A percentile compares a stretch with the other conserved stretches of the same genome.
These are phyloP conservation scores for Sturnus vulgaris DNA, from an alignment of 2,113 vertebrate species.

Conservation along the genomic window DNA sequence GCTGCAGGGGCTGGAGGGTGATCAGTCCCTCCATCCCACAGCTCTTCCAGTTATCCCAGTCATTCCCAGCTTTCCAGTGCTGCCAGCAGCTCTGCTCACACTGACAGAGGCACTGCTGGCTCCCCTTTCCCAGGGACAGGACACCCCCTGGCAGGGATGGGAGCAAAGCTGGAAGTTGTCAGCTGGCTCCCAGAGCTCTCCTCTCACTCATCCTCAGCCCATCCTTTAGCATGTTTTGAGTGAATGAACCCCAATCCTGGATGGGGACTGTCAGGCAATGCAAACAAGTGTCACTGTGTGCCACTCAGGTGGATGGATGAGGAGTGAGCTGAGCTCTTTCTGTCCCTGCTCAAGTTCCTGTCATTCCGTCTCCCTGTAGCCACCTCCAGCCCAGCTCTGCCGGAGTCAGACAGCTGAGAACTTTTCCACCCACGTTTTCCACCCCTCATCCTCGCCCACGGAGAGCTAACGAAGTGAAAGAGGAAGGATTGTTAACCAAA, in stretches of 20 bases:
- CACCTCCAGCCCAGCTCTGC: conserved; percentile 19
- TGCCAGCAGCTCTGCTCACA: not conserved
- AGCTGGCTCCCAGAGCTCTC: not conserved
- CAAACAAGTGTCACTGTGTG: not conserved
- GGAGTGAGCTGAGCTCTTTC: not conserved
- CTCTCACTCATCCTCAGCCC: not conserved
- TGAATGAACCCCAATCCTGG: not conserved
- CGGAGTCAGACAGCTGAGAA: conserved; percentile 31
- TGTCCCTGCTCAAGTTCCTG: not conserved
- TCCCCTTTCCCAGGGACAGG: not conserved
- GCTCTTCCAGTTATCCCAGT: not conserved
- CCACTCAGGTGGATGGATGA: conserved; percentile 26
- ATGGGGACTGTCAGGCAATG: not conserved
- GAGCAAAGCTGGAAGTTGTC: not conserved
- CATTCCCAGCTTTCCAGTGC: not conserved
- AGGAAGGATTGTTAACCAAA: conserved; percentile 14
- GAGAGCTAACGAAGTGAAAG: conserved; percentile 33
- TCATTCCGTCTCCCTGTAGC: not conserved
- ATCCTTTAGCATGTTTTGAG: conserved; percentile 3
- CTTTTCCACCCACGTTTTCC: conserved; percentile 36
- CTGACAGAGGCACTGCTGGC: not conserved
- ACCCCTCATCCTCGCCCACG: conserved; percentile 22
- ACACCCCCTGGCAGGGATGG: not conserved
- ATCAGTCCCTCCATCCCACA: not conserved
- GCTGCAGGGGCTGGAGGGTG: not conserved